Evolutionary conservation across 2,888 invertebrate genomes (phyloP), one percentile per base, ranked within the genome.

Genomic region (Nymphalis urticae): DNA sequence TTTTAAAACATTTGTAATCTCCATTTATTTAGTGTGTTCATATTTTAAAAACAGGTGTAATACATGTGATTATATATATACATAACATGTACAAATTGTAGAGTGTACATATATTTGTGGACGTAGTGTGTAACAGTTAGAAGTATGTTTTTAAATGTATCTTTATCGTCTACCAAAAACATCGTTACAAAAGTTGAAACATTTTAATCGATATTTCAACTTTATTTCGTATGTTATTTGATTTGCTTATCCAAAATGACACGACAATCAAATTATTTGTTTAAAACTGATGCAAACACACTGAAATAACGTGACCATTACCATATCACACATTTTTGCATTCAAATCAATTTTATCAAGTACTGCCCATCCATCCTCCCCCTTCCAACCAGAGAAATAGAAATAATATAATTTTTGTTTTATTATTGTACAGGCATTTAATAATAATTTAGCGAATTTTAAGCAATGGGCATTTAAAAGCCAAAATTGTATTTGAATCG

Each of bases 21-120:
- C 77, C 64, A 69, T 73, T 75, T 58, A 72, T 70, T n/a, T 74
- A 72, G 71, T 70, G 72, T 73, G 72, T 75, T 76, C 75, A 69
- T 73, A 70, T 71, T 66, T 64, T 62, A 72, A 36, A 68, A 66
- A 64, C 60, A 62, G 62, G 48, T 65, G 75, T 79, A 77, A 75
- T 77, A 76, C 76, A 77, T 76, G 77, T 75, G 73, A 68, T 77
- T 83, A 56, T 56, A 42, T 42, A 13, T 21, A 21, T 19, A 80
- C 81, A 80, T 78, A 78, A 76, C 75, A 76, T 85, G 85, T 88
- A 85, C 85, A 86, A 86, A 86, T 78, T 81, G 78, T 84, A 86
- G 79, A 82, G 80, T 85, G 86, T 87, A 85, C 81, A 86, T 83
- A 72, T 64, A 51, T 32, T 32, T 17, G 27, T 32, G 54, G 48